Base-by-base conservation (phyloP, 2,888 invertebrate genomes). In the Ariolimax columbianus region DNA sequence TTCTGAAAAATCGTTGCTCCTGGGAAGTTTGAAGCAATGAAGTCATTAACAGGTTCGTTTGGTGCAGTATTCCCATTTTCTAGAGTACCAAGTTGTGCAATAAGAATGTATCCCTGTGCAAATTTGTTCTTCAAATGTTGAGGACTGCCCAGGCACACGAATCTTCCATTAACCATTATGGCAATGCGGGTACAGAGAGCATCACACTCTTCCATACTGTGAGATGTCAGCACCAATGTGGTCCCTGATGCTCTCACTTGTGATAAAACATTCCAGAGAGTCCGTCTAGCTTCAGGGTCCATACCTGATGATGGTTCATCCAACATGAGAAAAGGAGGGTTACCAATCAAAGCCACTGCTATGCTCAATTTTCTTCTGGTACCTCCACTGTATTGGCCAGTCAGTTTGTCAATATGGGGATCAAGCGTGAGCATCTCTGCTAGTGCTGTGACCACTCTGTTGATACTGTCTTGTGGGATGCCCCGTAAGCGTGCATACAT, bases 151-250 rank as follows among this genome's bases (percentile, higher is more conserved):
- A n/a, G n/a, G n/a, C n/a, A n/a, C n/a, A n/a, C n/a, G n/a, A n/a
- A n/a, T n/a, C n/a, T n/a, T n/a, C n/a, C n/a, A n/a, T n/a, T n/a
- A n/a, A n/a, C n/a, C n/a, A n/a, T n/a, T n/a, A n/a, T n/a, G n/a
- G n/a, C n/a, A n/a, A n/a, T n/a, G n/a, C n/a, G n/a, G n/a, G n/a
- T n/a, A n/a, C n/a, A n/a, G n/a, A n/a, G n/a, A n/a, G n/a, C n/a
- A n/a, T n/a, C n/a, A n/a, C n/a, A n/a, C n/a, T n/a, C n/a, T n/a
- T n/a, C n/a, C n/a, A n/a, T n/a, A n/a, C 93, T 93, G 88, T 94
- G 93, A 72, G 97, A 97, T n/a, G 97, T 97, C 86, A 97, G 95
- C 86, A 97, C 95, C 84, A 97, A 96, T 85, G 97, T 96, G 92
- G 96, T 95, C 0, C 97, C 97, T 6, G 95, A 95, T 83, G 96